These are phyloP conservation scores for Meteorus colon DNA, from an alignment of 2,888 invertebrate genomes.

Conservation along the genomic window DNA sequence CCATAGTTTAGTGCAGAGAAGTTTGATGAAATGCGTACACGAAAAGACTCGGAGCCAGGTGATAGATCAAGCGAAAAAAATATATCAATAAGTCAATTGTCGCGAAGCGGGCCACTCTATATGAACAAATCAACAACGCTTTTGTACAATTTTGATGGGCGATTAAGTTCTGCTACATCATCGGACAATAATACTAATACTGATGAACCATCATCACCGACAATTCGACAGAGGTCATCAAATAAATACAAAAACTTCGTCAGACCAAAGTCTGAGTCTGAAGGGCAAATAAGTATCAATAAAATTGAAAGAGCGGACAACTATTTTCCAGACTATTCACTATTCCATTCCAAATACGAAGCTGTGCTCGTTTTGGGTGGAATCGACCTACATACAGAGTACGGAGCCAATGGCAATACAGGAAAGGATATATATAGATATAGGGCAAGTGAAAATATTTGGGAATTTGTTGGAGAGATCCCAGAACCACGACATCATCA, in stretches of 20 bases:
- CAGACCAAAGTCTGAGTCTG: background rate
- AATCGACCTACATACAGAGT: slow-evolving; percentile 78
- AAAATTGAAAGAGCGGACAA: slow-evolving; percentile 64
- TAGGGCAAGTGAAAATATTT: slow-evolving; percentile 77
- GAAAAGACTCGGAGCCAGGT: slow-evolving; percentile 37
- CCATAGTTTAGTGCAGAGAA: slow-evolving; percentile 43
- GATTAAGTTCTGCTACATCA: slow-evolving; percentile 56
- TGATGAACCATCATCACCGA: slow-evolving; percentile 55
- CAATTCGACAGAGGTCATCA: slow-evolving; percentile 45
- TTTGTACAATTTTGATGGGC: slow-evolving; percentile 57
- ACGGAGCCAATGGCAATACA: slow-evolving; percentile 76
- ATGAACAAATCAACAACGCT: slow-evolving; percentile 60
- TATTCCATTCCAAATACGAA: slow-evolving; percentile 78
- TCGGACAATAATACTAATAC: slow-evolving; percentile 57
- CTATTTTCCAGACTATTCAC: slow-evolving; percentile 75
- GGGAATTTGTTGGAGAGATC: slow-evolving; percentile 81
- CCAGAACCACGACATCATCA: slow-evolving; percentile 84
- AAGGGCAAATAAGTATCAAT: slow-evolving; percentile 48
- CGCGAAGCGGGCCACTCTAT: slow-evolving; percentile 50
- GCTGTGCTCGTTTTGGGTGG: slow-evolving; percentile 82
- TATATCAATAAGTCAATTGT: slow-evolving; percentile 39
- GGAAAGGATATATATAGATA: slow-evolving; percentile 80
- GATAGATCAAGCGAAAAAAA: slow-evolving; percentile 29
- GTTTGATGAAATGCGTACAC: slow-evolving; percentile 34
- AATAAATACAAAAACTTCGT: background rate